Evolutionary conservation across 2,888 invertebrate species (phyloP).

Genomic region (Baccha elongata): DNA sequence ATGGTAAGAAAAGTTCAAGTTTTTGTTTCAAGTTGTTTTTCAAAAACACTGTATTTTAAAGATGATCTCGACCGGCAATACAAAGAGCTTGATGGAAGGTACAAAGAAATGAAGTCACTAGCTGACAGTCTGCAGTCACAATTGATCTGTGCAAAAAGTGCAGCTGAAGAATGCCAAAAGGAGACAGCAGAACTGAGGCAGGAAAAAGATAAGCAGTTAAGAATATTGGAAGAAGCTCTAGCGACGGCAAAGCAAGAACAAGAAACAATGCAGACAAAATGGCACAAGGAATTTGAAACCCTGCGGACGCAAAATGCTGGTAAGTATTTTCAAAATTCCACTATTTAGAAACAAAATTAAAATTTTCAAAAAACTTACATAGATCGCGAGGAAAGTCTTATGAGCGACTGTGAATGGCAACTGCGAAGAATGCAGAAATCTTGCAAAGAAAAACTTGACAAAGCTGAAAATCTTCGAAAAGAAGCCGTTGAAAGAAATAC

Average conservation of each 20-base stretch:
- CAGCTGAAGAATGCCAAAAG: slow-evolving; percentile 78
- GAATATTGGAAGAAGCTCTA: slow-evolving; percentile 84
- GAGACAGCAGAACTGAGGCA: slow-evolving; percentile 82
- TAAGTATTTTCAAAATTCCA: slow-evolving; percentile 70
- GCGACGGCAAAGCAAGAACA: slow-evolving; percentile 85
- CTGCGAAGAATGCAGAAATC: slow-evolving; percentile 88
- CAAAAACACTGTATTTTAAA: slow-evolving; percentile 56
- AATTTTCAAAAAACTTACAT: not conserved
- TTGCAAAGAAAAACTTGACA: slow-evolving; percentile 86
- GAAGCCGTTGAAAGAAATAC: slow-evolving; percentile 83
- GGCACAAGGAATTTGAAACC: slow-evolving; percentile 86
- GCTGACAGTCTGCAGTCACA: slow-evolving; percentile 80
- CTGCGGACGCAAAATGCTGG: slow-evolving; percentile 85
- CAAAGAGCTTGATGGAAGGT: slow-evolving; percentile 83
- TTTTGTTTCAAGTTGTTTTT: not conserved
- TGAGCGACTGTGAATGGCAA: slow-evolving; percentile 93
- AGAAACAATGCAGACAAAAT: slow-evolving; percentile 84
- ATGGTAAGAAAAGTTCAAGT: slow-evolving; percentile 75
- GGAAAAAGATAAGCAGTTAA: slow-evolving; percentile 84
- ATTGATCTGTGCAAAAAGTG: slow-evolving; percentile 79
- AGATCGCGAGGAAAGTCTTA: slow-evolving; percentile 88
- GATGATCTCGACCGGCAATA: slow-evolving; percentile 83
- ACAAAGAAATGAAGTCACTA: slow-evolving; percentile 83
- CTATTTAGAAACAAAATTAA: too few species aligned
- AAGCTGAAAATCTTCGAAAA: slow-evolving; percentile 85